These are phyloP conservation scores for Drosophila ogumai DNA, from an alignment of 1,140 invertebrate species.

Conservation along the genomic window DNA sequence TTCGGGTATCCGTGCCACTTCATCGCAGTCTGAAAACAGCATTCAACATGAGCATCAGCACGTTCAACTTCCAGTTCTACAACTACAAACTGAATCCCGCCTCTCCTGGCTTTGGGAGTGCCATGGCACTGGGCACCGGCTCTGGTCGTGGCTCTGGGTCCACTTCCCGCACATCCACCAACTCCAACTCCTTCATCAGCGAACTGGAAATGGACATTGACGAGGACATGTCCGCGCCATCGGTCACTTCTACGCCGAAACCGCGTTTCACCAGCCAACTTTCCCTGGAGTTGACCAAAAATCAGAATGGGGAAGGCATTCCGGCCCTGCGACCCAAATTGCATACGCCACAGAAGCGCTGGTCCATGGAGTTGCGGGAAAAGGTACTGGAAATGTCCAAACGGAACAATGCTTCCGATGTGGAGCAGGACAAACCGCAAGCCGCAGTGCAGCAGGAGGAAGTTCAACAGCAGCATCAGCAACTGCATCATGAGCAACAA, in stretches of 20 bases:
- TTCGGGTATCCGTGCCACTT: neutral
- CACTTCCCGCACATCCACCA: conserved; percentile 19
- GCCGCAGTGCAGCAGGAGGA: conserved; percentile 11
- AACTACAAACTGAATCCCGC: conserved; percentile 68
- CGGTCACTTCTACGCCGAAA: conserved; percentile 63
- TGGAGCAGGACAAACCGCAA: conserved; percentile 11
- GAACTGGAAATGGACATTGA: conserved; percentile 81
- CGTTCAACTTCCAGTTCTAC: conserved; percentile 77
- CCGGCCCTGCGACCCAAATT: conserved; percentile 59
- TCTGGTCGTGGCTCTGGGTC: conserved; percentile 10
- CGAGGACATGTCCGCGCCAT: conserved; percentile 42
- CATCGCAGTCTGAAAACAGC: conserved; percentile 33
- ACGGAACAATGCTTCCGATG: conserved; percentile 61
- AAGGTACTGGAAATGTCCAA: conserved; percentile 78
- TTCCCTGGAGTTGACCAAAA: conserved; percentile 35
- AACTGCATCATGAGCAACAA: conserved; percentile 1
- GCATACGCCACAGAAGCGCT: conserved; percentile 66
- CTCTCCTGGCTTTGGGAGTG: conserved; percentile 12
- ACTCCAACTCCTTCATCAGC: conserved; percentile 49
- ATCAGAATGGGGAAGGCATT: conserved; percentile 8
- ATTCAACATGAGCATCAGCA: conserved; percentile 73
- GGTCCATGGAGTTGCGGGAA: conserved; percentile 73
- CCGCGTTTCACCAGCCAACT: conserved; percentile 58
- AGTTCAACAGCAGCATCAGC: neutral
- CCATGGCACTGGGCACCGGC: conserved; percentile 17